Evolutionary conservation across 2,888 invertebrate species (phyloP), one percentile per base, ranked within the genome.

Genomic region (Andrena camellia): DNA sequence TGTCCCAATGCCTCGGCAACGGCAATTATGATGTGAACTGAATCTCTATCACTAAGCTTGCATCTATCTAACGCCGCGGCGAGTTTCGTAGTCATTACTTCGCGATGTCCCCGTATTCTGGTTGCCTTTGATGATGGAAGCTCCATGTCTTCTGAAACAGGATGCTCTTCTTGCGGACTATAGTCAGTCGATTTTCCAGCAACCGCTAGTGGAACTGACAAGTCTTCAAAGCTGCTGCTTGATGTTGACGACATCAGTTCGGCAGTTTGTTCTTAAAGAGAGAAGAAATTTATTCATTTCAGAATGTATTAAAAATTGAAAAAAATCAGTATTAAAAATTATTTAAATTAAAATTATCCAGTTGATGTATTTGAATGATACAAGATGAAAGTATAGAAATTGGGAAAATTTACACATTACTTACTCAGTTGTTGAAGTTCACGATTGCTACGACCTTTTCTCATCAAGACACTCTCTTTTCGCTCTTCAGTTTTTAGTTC

Each of bases 1-100:
- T 64, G 64, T 57, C 54, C 69, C 50, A 80, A 64, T 60, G 83
- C 75, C 75, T 83, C 73, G n/a, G 60, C 72, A 52, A 69, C 48
- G 13, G 84, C 69, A 42, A 75, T 59, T 50, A 76, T 29, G 50
- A 84, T 50, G 54, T 81, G 79, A 54, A 75, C 66, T 52, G 77
- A 50, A 63, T 85, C 77, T 60, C 81, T 66, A 52, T 84, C 81
- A 48, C 75, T 75, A 59, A 85, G 23, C 74, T 72, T 77, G 60
- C 63, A 83, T 70, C 75, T 81, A 67, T 85, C 85, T 48, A 85
- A 72, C 8, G 62, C 80, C 17, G 85, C 81, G 17, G 31, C 67
- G 17, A 54, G 54, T 35, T 67, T 68, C 48, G 48, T 4, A 50
- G 48, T 50, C 48, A 50, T 50, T 50, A 50, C 17, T 50, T 50